Evolutionary conservation across 2,888 invertebrate genomes (phyloP), one percentile per base, ranked within the genome.

Genomic region (Epinotia bilunana): DNA sequence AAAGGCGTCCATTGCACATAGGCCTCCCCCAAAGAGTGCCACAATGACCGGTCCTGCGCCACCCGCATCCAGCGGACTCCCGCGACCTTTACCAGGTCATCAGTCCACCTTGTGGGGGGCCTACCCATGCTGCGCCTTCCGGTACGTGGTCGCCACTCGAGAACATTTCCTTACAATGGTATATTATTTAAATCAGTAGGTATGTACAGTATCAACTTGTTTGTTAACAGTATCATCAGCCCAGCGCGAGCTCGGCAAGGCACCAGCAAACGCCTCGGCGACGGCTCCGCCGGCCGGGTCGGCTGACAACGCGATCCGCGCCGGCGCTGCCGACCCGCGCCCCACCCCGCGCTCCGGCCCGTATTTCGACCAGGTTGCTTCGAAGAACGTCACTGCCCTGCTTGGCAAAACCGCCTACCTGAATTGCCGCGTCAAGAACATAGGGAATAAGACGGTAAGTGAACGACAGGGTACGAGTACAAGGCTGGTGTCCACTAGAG

Each of bases 381-480:
- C 97, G 64, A 96, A 96, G 89, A 96, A 96, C 89, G 94, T 95
- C 78, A 98, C 98, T 43, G 98, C 98, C 0, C 94, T 98, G 65
- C 95, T 98, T 74, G 98, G 98, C 80, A 98, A 98, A 91, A 98
- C 98, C 55, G 98, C 98, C 67, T 98, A 98, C 87, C 95, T 98
- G 81, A 98, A 97, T 88, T 98, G 98, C 91, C 95, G 97, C 78
- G 98, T 98, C 79, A 98, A 98, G 94, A 98, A 98, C 93, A 95
- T 98, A 88, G 97, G 97, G 80, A 98, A 98, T 94, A 97, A 97
- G 94, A 98, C 98, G 92, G 98, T 98, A 86, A 96, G 97, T 95
- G 68, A 7, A 46, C 39, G 39, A 43, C 39, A 43, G n/a, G 0
- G 3, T 33, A 61, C 5, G n/a, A 0, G 3, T 33, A 61, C 5